Evolutionary conservation across 2,797 vertebrate species (phyloP).

Genomic region (Sparus aurata): DNA sequence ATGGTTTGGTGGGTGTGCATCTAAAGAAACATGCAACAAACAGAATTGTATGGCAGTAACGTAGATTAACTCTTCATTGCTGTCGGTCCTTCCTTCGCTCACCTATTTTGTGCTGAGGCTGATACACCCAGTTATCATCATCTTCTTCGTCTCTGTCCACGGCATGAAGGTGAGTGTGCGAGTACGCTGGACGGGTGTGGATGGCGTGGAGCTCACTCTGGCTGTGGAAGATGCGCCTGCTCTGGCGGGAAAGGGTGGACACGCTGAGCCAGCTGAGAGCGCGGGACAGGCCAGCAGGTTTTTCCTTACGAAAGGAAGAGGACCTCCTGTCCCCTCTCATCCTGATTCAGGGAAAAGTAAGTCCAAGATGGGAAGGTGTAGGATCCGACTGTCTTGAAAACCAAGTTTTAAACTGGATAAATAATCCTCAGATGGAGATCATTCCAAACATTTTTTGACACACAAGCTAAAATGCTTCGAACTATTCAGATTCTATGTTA

Average conservation of each 20-base stretch:
- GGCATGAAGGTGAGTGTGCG: constrained; percentile 59
- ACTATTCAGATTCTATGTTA: constrained; percentile 31
- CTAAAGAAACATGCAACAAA: neutral
- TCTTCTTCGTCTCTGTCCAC: constrained; percentile 82
- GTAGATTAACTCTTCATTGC: rapidly evolving
- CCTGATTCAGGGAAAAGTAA: constrained; percentile 52
- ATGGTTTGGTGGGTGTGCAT: constrained; percentile 2
- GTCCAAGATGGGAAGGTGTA: neutral
- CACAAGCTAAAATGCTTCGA: constrained; percentile 25
- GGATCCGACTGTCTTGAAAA: constrained; percentile 8
- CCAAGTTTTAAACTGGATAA: neutral
- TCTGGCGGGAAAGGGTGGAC: constrained; percentile 92
- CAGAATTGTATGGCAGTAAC: neutral
- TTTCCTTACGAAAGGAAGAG: constrained; percentile 88
- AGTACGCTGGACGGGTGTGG: constrained; percentile 62
- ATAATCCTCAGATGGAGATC: constrained; percentile 38
- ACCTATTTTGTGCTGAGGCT: constrained; percentile 92
- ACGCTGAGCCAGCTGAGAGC: constrained; percentile 96
- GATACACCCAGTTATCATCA: constrained; percentile 91
- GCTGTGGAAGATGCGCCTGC: constrained; percentile 93
- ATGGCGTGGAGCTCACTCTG: constrained; percentile 89
- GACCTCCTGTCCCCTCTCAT: constrained; percentile 94
- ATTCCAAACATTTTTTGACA: constrained; percentile 42
- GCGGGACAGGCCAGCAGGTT: constrained; percentile 87
- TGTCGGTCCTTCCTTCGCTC: constrained; percentile 65